phyloP scores from a whole-genome alignment of 2,113 vertebrate genomes.

The Theristicus caerulescens region DNA sequence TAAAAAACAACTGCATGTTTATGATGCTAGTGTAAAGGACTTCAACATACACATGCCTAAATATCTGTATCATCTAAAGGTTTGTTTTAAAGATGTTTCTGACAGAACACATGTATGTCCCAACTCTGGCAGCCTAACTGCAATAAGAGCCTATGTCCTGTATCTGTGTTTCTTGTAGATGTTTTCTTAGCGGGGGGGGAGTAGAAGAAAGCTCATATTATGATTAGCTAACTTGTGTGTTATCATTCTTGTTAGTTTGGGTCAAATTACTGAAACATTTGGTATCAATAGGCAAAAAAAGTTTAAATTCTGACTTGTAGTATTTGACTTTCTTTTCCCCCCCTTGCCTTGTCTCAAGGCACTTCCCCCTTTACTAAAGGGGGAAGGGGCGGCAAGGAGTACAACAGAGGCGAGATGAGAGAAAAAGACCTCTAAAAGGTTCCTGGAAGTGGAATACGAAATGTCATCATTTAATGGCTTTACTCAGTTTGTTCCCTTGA shows the following conservation, averaged over 20 bases:
- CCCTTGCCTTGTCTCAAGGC: not conserved
- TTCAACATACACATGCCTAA: not conserved
- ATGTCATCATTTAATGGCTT: not conserved
- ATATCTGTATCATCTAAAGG: not conserved
- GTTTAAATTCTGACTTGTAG: not conserved
- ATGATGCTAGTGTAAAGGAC: not conserved
- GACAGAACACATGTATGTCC: not conserved
- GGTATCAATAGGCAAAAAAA: not conserved
- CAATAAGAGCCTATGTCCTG: not conserved
- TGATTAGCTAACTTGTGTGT: not conserved
- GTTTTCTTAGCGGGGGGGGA: not conserved
- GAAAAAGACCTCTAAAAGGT: not conserved
- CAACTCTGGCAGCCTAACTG: not conserved
- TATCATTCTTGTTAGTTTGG: not conserved
- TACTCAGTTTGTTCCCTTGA: not conserved
- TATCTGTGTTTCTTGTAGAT: not conserved
- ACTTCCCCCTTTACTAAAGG: not conserved
- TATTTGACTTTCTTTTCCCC: not conserved
- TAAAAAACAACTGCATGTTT: not conserved
- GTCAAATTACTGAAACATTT: not conserved
- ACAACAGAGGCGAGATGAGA: not conserved
- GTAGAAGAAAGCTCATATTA: not conserved
- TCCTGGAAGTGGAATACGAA: not conserved
- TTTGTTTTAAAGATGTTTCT: not conserved
- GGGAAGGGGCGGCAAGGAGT: not conserved